phyloP scores from a whole-genome alignment of 1,140 invertebrate genomes.

The Xylocopa sonorina region DNA sequence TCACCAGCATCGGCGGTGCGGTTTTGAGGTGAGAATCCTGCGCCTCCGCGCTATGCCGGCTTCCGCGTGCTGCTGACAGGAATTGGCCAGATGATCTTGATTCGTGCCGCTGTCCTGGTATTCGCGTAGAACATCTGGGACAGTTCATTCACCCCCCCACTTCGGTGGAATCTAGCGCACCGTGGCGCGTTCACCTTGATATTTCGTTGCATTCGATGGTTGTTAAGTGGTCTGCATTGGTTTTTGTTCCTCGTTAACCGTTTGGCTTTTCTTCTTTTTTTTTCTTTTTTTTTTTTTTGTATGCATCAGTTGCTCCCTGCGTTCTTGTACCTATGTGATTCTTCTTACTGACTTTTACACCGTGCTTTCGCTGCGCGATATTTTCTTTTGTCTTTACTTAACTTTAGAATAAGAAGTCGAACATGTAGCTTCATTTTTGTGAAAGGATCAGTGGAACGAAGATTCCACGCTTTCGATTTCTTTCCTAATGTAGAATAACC shows the following conservation, averaged over 20 bases:
- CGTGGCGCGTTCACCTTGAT: conserved; percentile 8
- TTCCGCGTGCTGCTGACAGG: conserved; percentile 1
- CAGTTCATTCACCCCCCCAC: conserved; percentile 22
- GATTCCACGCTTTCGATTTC: too few relatives aligned
- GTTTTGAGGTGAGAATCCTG: conserved; percentile 80
- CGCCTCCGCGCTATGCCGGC: conserved; percentile 7
- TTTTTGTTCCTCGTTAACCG: neutral
- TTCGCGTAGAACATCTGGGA: conserved; percentile 17
- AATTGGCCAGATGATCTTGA: conserved; percentile 15
- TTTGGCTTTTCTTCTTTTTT: too few relatives aligned
- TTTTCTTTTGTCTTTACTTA: too few relatives aligned
- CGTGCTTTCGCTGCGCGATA: too few relatives aligned
- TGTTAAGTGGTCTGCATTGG: neutral
- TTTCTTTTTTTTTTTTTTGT: neutral
- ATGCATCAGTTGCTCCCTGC: too few relatives aligned
- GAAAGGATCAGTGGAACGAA: too few relatives aligned
- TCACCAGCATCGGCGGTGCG: conserved; percentile 86
- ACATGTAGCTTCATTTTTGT: too few relatives aligned
- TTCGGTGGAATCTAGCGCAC: neutral
- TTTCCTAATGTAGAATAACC: too few relatives aligned
- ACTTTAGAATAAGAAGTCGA: too few relatives aligned
- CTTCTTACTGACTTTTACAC: too few relatives aligned
- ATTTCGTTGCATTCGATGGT: neutral
- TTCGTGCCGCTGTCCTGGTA: conserved; percentile 13
- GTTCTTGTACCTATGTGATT: too few relatives aligned